Evolutionary conservation across 2,113 vertebrate species (phyloP).

Genomic region (Ciconia stormi): DNA sequence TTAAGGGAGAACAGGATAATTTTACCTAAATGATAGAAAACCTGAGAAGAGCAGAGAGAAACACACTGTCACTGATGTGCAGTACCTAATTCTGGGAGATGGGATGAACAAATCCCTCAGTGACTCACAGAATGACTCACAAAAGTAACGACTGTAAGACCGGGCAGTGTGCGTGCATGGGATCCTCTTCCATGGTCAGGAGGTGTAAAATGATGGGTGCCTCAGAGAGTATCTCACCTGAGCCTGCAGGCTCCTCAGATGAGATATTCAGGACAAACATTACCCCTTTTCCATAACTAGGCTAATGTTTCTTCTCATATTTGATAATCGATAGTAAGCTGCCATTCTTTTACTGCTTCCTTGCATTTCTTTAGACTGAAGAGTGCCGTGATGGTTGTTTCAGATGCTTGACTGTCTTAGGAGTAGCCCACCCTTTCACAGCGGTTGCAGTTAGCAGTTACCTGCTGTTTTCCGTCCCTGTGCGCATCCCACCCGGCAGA

Average conservation of each 20-base stretch:
- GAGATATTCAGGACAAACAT: neutral
- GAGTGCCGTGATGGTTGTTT: neutral
- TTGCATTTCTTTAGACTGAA: neutral
- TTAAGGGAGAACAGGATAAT: neutral
- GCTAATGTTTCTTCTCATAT: neutral
- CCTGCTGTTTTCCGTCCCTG: neutral
- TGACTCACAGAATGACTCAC: neutral
- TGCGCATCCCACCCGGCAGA: neutral
- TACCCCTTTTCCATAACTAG: neutral
- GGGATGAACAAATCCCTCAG: neutral
- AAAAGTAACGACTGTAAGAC: neutral
- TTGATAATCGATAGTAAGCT: neutral
- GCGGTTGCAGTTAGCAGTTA: neutral
- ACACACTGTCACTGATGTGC: neutral
- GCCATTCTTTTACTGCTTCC: neutral
- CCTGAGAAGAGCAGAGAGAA: neutral
- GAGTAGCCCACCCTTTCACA: neutral
- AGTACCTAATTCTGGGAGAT: neutral
- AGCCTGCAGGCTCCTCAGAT: neutral
- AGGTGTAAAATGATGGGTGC: neutral
- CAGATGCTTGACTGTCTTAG: neutral
- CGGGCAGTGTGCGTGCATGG: fast-evolving
- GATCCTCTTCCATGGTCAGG: neutral
- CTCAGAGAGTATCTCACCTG: neutral
- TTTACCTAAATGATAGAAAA: neutral